Conservation (phyloP, 2,797 vertebrate genomes). For the Falco biarmicus region DNA sequence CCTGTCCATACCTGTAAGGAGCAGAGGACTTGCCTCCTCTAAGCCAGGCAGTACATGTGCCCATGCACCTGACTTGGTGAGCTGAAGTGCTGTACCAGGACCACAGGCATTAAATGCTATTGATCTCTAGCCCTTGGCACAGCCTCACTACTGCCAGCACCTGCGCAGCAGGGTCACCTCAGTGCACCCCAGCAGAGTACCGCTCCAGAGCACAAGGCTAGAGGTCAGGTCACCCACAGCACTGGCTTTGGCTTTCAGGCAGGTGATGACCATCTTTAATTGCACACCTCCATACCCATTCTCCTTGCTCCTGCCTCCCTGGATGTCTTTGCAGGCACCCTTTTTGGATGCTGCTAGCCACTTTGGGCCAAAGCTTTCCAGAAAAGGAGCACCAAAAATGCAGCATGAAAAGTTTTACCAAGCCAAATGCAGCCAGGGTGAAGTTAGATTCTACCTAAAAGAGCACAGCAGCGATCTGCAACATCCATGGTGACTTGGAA, state of each 20-base stretch:
- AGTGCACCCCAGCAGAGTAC: neutral
- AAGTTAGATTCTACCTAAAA: neutral
- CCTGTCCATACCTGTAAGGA: neutral
- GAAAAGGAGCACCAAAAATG: neutral
- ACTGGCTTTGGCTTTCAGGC: neutral
- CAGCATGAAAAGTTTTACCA: neutral
- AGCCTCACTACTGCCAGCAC: neutral
- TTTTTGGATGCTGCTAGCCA: neutral
- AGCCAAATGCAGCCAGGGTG: neutral
- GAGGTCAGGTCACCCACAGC: neutral
- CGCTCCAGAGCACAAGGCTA: neutral
- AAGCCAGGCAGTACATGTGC: neutral
- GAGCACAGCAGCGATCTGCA: neutral
- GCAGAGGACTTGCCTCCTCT: neutral
- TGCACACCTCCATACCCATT: neutral
- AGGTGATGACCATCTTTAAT: neutral
- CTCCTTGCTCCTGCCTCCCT: neutral
- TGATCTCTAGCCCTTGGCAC: neutral
- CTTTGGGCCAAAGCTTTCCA: neutral
- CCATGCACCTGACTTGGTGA: neutral
- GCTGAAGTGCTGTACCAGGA: neutral
- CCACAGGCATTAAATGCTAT: neutral
- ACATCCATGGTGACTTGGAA: neutral
- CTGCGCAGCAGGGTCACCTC: neutral
- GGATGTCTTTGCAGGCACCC: neutral